phyloP scores from a whole-genome alignment of 2,888 invertebrate genomes.

The Conops quadrifasciatus region DNA sequence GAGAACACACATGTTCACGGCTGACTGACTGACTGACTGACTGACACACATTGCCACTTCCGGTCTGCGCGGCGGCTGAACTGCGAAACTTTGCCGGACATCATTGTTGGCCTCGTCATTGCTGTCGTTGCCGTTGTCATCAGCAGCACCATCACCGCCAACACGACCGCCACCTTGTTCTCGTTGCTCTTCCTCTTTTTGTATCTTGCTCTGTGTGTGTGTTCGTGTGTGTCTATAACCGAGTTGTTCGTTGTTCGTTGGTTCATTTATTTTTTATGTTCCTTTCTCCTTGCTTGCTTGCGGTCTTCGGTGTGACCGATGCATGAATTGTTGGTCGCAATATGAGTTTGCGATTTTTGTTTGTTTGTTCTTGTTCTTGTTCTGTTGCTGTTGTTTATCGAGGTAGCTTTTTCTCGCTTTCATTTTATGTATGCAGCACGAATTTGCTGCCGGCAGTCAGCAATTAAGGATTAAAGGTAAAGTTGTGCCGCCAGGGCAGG shows the following conservation, averaged over 20 bases:
- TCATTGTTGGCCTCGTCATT: too few species aligned
- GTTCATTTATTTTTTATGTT: neutral
- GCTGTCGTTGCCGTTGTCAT: too few species aligned
- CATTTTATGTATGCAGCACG: too few species aligned
- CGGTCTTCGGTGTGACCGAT: neutral
- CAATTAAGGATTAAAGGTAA: neutral
- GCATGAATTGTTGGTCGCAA: constrained; percentile 1
- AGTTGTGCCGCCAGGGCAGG: neutral
- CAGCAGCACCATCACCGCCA: too few species aligned
- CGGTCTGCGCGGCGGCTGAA: too few species aligned
- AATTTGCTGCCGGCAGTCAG: neutral
- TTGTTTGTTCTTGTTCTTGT: constrained; percentile 10
- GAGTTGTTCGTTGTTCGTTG: neutral
- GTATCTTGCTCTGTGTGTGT: constrained; percentile 1
- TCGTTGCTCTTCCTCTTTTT: neutral
- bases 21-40: neutral
- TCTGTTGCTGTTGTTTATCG: constrained; percentile 29
- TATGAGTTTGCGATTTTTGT: neutral
- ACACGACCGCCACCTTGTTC: too few species aligned
- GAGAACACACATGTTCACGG: constrained; percentile 10
- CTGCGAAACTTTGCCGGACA: too few species aligned
- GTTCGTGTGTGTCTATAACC: neutral
- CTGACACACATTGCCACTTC: neutral
- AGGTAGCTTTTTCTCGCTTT: too few species aligned
- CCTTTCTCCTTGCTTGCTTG: neutral